Base-by-base conservation (phyloP, 2,888 invertebrate species). In the Spisula subtruncata region DNA sequence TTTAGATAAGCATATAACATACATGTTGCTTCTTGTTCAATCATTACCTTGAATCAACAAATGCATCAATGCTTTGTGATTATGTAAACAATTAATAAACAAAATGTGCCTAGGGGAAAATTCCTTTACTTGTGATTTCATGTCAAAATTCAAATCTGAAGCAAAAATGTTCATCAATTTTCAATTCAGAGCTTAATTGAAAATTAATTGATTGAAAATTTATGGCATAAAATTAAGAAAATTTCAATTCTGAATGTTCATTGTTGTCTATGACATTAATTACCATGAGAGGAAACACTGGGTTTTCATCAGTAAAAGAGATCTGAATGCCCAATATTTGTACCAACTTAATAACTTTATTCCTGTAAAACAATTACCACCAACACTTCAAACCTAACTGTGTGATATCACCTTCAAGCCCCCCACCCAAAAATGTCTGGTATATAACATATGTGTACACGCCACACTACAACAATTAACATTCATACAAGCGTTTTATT, bases 141-240 rank as follows among this genome's bases (percentile, higher is more conserved):
- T 66, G 60, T 66, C 60, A 66, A n/a, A n/a, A n/a, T n/a, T n/a
- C n/a, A n/a, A 25, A 66, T n/a, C 60, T 4, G 60, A 66, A 66
- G 25, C 60, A 66, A 66, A 66, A n/a, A 66, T 6, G 25, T 60
- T 66, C 5, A n/a, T 66, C 5, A n/a, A 66, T 66, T 25, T 66
- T 66, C 60, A 4, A 12, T 66, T 66, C 25, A n/a, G 60, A 66
- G 10, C n/a, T 25, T 66, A 25, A 66, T 66, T 2, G 12, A 66
- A 66, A 25, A 66, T 66, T n/a, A 25, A 66, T 25, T n/a, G 5
- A 66, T 25, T 4, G n/a, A 8, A 60, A 25, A 60, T 60, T 18
- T 20, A 8, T 25, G 25, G 25, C n/a, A 25, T 66, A 66, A 66
- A 5, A 25, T 25, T 25, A 12, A 25, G 41, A 66, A 10, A 66